A percentile compares a stretch with the other conserved stretches of the same genome.
Conservation (phyloP, 2,888 invertebrate genomes). For the Scelioninae gen. 1 region DNA sequence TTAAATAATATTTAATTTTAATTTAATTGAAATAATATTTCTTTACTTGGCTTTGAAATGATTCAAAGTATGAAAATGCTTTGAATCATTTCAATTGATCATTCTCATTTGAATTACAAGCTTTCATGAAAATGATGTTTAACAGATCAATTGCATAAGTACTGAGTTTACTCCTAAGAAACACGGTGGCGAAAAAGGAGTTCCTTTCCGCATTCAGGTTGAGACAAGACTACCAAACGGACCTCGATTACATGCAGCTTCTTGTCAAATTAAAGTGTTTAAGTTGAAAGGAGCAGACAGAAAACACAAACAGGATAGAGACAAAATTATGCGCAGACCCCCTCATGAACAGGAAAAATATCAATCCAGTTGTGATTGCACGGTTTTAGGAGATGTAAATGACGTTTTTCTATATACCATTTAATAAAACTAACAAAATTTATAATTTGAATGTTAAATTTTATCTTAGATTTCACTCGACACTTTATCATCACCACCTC, state of each 20-base stretch:
- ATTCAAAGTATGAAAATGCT: no score
- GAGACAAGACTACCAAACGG: conserved; percentile 91
- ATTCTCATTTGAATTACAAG: no score
- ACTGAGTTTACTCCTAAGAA: conserved; percentile 99
- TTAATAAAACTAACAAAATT: background rate
- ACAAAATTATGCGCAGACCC: conserved; percentile 95
- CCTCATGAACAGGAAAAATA: conserved; percentile 94
- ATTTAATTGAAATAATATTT: no score
- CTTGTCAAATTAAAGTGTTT: conserved; percentile 97
- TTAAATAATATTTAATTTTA: no score
- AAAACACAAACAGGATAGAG: conserved; percentile 98
- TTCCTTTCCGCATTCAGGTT: conserved; percentile 97
- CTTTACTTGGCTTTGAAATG: no score
- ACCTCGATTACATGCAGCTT: conserved; percentile 93
- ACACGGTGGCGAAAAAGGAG: conserved; percentile 99
- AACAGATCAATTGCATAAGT: conserved; percentile 95
- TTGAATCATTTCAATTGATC: no score
- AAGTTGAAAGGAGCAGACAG: conserved; percentile 98
- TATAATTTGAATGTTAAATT: background rate
- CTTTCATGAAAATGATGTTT: no score
- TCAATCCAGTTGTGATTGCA: conserved; percentile 98
- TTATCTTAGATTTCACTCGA: conserved; percentile 80
- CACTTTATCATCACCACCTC: conserved; percentile 75
- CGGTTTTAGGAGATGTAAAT: conserved; percentile 94
- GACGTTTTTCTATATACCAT: conserved; percentile 3